These are phyloP conservation scores for Linnaemya tessellans DNA, from an alignment of 2,888 invertebrate genomes.

Conservation along the genomic window DNA sequence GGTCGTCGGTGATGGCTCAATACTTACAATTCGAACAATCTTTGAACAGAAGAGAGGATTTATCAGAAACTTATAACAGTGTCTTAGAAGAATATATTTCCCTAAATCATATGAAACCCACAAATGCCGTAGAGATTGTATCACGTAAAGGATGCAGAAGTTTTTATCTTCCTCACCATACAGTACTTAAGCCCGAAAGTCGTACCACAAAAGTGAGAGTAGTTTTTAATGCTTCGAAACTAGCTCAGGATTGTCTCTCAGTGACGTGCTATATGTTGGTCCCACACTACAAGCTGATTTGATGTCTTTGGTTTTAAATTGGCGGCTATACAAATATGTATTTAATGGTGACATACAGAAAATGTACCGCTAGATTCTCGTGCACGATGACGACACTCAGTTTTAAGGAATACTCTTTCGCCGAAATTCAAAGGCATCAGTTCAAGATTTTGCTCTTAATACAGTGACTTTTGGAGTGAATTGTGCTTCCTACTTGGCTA, in stretches of 20 bases:
- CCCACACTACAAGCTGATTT: neutral
- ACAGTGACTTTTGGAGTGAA: conserved; percentile 8
- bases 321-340: too few relatives aligned
- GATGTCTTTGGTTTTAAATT: too few relatives aligned
- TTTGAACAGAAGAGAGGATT: neutral
- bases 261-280: neutral
- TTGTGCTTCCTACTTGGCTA: neutral
- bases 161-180: too few relatives aligned
- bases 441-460: too few relatives aligned
- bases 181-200: too few relatives aligned
- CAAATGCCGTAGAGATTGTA: neutral
- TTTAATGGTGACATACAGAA: too few relatives aligned
- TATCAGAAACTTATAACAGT: neutral
- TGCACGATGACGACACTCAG: conserved; percentile 21
- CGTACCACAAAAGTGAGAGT: too few relatives aligned
- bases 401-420: conserved; percentile 33
- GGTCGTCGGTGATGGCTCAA: neutral
- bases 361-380: too few relatives aligned
- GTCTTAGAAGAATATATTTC: neutral
- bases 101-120: neutral
- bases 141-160: too few relatives aligned
- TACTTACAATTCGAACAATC: too few relatives aligned
- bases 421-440: neutral
- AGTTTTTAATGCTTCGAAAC: conserved; percentile 4
- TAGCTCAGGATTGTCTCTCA: neutral